These are phyloP conservation scores for Sciurus carolinensis DNA, from an alignment of 2,797 vertebrate species.

Conservation along the genomic window DNA sequence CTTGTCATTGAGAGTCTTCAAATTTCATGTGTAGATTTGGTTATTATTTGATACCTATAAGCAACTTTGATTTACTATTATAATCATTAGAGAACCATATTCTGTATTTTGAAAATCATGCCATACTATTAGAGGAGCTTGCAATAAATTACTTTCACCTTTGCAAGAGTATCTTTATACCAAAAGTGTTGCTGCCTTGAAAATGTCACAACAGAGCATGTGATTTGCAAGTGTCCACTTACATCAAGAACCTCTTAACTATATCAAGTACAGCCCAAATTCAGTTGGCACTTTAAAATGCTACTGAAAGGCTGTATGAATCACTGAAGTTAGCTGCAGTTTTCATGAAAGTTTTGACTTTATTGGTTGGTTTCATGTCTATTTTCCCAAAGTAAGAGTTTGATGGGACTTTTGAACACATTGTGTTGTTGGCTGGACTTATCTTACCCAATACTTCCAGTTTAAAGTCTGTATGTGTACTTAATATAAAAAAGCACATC, in stretches of 20 bases:
- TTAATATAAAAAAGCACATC: constrained; percentile 29
- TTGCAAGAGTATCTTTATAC: constrained; percentile 7
- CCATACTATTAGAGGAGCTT: not conserved
- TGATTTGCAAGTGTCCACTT: not conserved
- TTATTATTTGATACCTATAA: not conserved
- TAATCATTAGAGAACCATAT: not conserved
- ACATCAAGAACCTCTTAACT: constrained; percentile 42
- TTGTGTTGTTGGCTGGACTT: not conserved
- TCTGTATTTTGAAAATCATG: not conserved
- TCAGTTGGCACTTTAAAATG: not conserved
- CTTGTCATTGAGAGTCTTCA: not conserved
- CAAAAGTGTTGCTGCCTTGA: constrained; percentile 31
- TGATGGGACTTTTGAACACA: not conserved
- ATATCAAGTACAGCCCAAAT: not conserved
- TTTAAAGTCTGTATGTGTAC: not conserved
- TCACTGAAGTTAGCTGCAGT: not conserved
- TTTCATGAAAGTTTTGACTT: constrained; percentile 3
- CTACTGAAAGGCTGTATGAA: not conserved
- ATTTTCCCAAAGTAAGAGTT: constrained; percentile 32
- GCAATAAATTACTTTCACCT: not conserved
- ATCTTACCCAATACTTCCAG: not conserved
- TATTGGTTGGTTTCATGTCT: not conserved
- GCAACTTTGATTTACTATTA: not conserved
- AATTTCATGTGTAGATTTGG: not conserved
- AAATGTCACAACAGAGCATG: constrained; percentile 49